Conservation (phyloP, 2,797 vertebrate genomes). For the Cuculus canorus region DNA sequence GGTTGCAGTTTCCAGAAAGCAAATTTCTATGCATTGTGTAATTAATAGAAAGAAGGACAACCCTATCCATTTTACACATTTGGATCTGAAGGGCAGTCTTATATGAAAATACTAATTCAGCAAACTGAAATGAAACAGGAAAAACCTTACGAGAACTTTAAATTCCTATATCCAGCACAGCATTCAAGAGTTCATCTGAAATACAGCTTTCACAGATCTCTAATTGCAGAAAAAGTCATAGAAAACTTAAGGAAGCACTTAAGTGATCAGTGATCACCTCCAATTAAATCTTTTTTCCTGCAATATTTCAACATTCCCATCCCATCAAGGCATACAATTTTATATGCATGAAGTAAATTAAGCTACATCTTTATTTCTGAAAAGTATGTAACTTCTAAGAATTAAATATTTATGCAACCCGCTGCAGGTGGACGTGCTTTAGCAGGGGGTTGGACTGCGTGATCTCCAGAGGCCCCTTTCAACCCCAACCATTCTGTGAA, state of each 20-base stretch:
- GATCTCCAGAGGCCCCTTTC: too few species aligned
- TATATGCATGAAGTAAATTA: background rate
- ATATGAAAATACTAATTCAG: background rate
- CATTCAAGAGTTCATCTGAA: background rate
- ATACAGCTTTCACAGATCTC: background rate
- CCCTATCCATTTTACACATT: background rate
- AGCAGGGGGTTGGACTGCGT: too few species aligned
- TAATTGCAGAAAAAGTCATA: background rate
- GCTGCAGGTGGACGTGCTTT: too few species aligned
- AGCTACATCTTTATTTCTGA: background rate
- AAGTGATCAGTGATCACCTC: rapidly evolving
- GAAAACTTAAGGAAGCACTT: background rate
- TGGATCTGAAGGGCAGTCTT: background rate
- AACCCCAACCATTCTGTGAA: background rate
- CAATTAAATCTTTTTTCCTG: background rate
- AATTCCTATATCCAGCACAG: background rate
- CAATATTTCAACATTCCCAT: background rate
- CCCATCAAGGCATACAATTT: background rate
- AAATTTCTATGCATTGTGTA: background rate
- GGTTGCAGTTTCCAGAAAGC: background rate
- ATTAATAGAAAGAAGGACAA: background rate
- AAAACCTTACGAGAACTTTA: background rate
- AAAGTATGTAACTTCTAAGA: background rate
- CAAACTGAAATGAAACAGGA: background rate
- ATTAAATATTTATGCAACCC: background rate